Base-by-base conservation (phyloP, 2,888 invertebrate genomes). In the Erynnis tages region DNA sequence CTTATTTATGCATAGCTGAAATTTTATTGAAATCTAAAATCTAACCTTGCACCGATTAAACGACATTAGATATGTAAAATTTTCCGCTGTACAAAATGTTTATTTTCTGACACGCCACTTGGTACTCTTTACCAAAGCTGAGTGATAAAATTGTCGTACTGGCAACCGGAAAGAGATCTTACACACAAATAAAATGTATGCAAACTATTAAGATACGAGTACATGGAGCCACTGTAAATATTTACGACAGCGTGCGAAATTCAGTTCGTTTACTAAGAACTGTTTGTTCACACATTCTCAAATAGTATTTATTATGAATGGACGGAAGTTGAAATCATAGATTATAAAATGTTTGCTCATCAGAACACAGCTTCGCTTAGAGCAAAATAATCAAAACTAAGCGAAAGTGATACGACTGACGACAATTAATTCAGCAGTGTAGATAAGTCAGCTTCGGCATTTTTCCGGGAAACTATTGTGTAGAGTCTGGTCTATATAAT, bases 191-290 rank as follows among this genome's bases (percentile, higher is more conserved):
- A 32, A 21, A 44, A 49, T 29, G 46, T 30, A 34, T 48, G 23
- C 38, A 32, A 50, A 35, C 27, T 48, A 40, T 53, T 10, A 47
- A 35, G 27, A 50, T 49, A 41, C n/a, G n/a, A n/a, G n/a, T 16
- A 49, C 13, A 45, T 32, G 45, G 32, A 44, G 52, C 40, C 35
- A 14, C 8, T 13, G 11, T 38, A 57, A 57, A 57, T 57, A 48
- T 57, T 57, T 54, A 52, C 40, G 54, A 55, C 57, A 57, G 54
- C 55, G 57, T 57, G 55, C 47, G 57, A 57, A 55, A 34, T 41
- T 41, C 17, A 11, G 37, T 41, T 49, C 21, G 14, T 7, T n/a
- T 46, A 21, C 41, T 30, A 13, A 34, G 27, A 35, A 19, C 8
- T 52, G 30, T 44, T 30, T 47, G 21, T n/a, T 8, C n/a, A 47